These are phyloP conservation scores for Hoplodrina blanda DNA, from an alignment of 2,888 invertebrate genomes.

Conservation along the genomic window DNA sequence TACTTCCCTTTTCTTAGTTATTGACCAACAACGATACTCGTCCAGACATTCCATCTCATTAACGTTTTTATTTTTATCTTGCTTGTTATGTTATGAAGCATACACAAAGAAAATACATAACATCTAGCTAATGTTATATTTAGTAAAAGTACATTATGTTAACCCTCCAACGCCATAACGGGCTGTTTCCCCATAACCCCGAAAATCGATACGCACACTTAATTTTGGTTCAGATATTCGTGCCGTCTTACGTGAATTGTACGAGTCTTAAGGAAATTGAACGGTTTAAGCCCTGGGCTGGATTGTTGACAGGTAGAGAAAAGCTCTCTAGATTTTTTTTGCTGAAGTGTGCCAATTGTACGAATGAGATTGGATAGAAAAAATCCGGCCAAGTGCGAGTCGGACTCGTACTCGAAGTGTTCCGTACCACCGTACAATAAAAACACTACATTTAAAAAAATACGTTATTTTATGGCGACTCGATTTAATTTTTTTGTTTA, in stretches of 20 bases:
- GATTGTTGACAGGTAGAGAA: not conserved
- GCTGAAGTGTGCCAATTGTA: not conserved
- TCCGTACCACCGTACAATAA: too few relatives aligned
- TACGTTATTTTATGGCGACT: too few relatives aligned
- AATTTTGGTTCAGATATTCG: conserved; percentile 51
- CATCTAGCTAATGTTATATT: conserved; percentile 42
- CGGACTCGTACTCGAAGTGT: too few relatives aligned
- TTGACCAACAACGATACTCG: not conserved
- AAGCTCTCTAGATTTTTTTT: not conserved
- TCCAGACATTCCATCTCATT: conserved; percentile 12
- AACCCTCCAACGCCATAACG: conserved; percentile 51
- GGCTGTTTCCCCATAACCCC: conserved; percentile 41
- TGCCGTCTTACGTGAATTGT: conserved; percentile 35
- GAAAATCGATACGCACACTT: conserved; percentile 63
- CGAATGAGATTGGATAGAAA: not conserved
- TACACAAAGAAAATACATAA: conserved; percentile 31
- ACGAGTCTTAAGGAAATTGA: not conserved
- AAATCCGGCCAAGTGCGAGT: too few relatives aligned
- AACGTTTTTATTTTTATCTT: too few relatives aligned
- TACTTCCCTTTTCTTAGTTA: not conserved
- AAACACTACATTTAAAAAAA: too few relatives aligned
- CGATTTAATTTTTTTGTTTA: too few relatives aligned
- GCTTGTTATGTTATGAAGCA: conserved; percentile 3
- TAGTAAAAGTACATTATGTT: conserved; percentile 52
- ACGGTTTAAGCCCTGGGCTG: not conserved